A percentile compares a stretch with the other conserved stretches of the same genome.
phyloP scores from a whole-genome alignment of 2,113 vertebrate species.

The Antechinus flavipes region DNA sequence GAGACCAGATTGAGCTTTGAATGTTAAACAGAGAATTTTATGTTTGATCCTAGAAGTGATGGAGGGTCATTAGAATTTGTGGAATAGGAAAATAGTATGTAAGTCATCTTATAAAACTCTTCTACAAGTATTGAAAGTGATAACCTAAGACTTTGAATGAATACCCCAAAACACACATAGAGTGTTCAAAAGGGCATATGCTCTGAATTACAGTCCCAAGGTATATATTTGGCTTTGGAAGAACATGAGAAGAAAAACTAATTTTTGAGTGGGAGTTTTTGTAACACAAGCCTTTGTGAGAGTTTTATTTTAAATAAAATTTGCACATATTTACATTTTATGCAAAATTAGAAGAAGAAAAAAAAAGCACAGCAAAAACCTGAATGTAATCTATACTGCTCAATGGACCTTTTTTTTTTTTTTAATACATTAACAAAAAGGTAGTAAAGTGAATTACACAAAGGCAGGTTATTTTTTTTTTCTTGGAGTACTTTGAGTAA shows the following conservation, averaged over 20 bases:
- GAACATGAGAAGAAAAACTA: neutral
- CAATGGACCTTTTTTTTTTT: constrained; percentile 61
- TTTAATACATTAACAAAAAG: constrained; percentile 73
- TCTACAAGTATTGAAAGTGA: neutral
- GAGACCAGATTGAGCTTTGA: neutral
- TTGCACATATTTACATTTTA: constrained; percentile 48
- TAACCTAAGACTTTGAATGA: neutral
- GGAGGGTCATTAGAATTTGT: neutral
- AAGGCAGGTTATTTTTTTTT: constrained; percentile 68
- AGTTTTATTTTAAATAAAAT: constrained; percentile 10
- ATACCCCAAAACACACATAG: neutral
- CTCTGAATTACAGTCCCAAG: neutral
- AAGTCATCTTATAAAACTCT: neutral
- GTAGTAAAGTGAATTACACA: constrained; percentile 40
- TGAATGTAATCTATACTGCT: constrained; percentile 45
- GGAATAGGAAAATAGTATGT: neutral
- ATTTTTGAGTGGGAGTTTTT: neutral
- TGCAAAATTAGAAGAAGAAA: constrained; percentile 61
- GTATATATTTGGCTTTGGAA: neutral
- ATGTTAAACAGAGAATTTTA: neutral
- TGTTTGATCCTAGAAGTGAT: neutral
- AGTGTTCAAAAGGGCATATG: neutral
- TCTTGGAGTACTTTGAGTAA: constrained; percentile 24
- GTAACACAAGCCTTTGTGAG: neutral
- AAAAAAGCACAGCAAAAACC: constrained; percentile 23